Evolutionary conservation across 2,797 vertebrate species (phyloP).

Genomic region (Aulostomus chinensis): DNA sequence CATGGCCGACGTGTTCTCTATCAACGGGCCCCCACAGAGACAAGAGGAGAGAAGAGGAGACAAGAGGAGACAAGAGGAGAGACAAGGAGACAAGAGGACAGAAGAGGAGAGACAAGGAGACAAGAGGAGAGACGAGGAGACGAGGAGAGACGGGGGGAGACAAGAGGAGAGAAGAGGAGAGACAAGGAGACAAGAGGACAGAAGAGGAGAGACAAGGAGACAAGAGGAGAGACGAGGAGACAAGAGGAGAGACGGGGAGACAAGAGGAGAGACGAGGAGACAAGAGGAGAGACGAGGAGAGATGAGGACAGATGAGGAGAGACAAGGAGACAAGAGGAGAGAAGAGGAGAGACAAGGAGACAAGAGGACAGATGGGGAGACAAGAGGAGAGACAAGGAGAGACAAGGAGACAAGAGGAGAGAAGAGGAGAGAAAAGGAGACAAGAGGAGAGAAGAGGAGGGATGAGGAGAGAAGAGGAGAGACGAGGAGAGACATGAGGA

Average conservation of each 20-base stretch:
- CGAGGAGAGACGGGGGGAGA: constrained; percentile 85
- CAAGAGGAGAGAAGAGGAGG: not conserved
- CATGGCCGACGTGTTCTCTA: not conserved
- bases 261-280: not conserved
- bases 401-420: not conserved
- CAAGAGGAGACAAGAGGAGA: not conserved
- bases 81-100: not conserved
- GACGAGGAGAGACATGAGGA: not conserved
- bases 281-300: not conserved
- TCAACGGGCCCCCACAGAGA: no score
- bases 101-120: no score
- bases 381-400: not conserved
- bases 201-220: not conserved
- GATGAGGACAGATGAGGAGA: no score
- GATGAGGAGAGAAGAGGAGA: not conserved
- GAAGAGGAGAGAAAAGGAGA: not conserved
- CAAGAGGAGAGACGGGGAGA: no score
- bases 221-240: not conserved
- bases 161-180: not conserved
- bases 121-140: not conserved
- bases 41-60: not conserved
- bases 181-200: no score
- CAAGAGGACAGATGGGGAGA: no score
- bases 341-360: not conserved
- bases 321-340: not conserved